phyloP scores from a whole-genome alignment of 64 coral and sea anemone genomes.

The Hydrozoanthus tunicans region DNA sequence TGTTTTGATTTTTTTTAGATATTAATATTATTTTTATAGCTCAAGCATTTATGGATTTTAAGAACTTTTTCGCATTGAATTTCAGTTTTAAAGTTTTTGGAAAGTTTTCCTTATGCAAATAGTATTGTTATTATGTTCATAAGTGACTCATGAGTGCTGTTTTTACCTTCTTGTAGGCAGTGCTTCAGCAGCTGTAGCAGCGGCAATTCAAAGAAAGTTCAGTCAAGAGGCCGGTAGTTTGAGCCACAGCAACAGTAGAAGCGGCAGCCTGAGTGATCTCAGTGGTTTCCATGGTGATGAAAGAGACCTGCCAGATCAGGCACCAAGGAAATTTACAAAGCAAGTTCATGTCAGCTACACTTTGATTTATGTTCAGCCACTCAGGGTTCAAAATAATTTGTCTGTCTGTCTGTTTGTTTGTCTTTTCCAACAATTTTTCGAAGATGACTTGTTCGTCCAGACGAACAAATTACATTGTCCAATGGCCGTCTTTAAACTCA shows the following conservation, averaged over 20 bases:
- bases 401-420: too few relatives aligned
- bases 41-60: not conserved
- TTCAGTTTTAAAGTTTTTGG: not conserved
- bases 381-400: not conserved
- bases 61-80: too few relatives aligned
- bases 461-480: too few relatives aligned
- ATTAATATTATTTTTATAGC: not conserved
- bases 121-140: not conserved
- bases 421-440: too few relatives aligned
- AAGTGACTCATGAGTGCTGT: too few relatives aligned
- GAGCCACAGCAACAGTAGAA: slow-evolving; percentile 92
- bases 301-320: slow-evolving; percentile 67
- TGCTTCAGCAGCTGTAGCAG: slow-evolving; percentile 84
- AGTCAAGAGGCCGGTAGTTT: slow-evolving; percentile 67
- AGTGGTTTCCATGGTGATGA: slow-evolving; percentile 88
- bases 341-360: slow-evolving; percentile 31
- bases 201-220: slow-evolving; percentile 88
- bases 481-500: too few relatives aligned
- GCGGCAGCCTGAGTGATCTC: slow-evolving; percentile 88
- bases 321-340: slow-evolving; percentile 73
- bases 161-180: slow-evolving; percentile 50
- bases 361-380: not conserved
- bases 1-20: too few relatives aligned
- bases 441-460: too few relatives aligned
- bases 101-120: not conserved